phyloP scores from a whole-genome alignment of 2,113 vertebrate species.

The Salvelinus sp. region DNA sequence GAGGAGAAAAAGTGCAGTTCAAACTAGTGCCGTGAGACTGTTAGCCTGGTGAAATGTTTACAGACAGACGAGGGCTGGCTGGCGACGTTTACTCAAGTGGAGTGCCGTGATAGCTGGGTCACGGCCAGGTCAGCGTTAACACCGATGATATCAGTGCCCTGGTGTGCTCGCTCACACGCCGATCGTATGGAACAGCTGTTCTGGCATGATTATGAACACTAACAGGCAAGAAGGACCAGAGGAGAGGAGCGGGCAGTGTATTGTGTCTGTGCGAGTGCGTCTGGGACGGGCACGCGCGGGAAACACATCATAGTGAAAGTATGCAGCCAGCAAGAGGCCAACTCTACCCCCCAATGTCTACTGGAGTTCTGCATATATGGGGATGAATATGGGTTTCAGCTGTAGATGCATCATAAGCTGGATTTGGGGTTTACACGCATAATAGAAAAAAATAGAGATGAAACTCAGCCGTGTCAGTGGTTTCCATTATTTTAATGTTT shows the following conservation, averaged over 20 bases:
- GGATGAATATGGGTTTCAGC: constrained; percentile 1
- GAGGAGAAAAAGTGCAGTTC: neutral
- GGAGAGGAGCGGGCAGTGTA: neutral
- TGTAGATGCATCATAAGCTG: neutral
- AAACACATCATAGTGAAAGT: constrained; percentile 22
- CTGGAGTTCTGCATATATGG: neutral
- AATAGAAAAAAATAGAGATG: neutral
- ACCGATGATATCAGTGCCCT: constrained; percentile 39
- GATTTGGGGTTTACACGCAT: neutral
- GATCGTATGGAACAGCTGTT: constrained; percentile 37
- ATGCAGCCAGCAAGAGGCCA: constrained; percentile 15
- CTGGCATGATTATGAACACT: constrained; percentile 10
- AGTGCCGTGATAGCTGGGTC: constrained; percentile 43
- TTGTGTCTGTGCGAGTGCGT: neutral
- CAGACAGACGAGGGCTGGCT: neutral
- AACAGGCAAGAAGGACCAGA: neutral
- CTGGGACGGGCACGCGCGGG: neutral
- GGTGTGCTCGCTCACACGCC: constrained; percentile 24
- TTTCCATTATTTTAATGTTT: constrained; percentile 2
- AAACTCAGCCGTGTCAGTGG: neutral
- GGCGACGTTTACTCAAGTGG: constrained; percentile 20
- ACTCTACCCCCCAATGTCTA: constrained; percentile 8
- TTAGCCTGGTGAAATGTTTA: constrained; percentile 37
- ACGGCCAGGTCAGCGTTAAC: constrained; percentile 51
- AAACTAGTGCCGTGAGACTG: neutral